Percentiles rank a stretch among this genome's conserved stretches.
Evolutionary conservation across 37 sponge, comb jelly and placozoan species (phyloP).

Genomic region (Axinella damicornis): DNA sequence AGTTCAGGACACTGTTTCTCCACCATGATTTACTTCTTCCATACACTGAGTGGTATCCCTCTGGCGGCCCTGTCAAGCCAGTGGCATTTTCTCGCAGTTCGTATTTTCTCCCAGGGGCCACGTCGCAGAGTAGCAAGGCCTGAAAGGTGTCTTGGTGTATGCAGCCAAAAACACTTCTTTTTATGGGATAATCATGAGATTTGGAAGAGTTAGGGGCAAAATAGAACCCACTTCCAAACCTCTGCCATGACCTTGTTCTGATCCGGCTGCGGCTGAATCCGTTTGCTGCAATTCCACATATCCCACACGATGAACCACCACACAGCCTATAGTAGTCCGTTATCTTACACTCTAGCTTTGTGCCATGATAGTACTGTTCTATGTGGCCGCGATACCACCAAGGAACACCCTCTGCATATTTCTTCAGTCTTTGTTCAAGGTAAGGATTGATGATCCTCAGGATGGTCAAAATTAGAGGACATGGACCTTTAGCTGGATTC

Average conservation of each 20-base stretch:
- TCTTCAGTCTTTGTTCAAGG: no score
- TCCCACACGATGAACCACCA: constrained; percentile 5
- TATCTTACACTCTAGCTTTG: not conserved
- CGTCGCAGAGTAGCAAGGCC: constrained; percentile 20
- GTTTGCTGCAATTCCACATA: constrained; percentile 20
- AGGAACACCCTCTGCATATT: no score
- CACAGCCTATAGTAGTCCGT: not conserved
- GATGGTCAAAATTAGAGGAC: no score
- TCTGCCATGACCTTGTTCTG: not conserved
- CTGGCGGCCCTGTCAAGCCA: constrained; percentile 4
- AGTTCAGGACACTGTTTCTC: constrained; percentile 33
- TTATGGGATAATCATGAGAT: not conserved
- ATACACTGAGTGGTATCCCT: constrained; percentile 46
- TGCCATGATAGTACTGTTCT: not conserved
- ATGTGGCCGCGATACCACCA: no score
- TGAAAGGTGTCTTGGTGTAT: no score
- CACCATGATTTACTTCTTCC: not conserved
- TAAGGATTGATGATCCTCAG: no score
- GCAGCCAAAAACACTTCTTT: not conserved
- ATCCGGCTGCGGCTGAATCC: constrained; percentile 24
- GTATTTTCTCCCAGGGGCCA: constrained; percentile 13
- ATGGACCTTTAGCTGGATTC: no score
- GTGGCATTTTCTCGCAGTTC: not conserved
- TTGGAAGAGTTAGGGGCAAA: not conserved
- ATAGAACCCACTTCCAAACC: constrained; percentile 24